Evolutionary conservation across 2,888 invertebrate genomes (phyloP).

Genomic region (Heliconius aoede): DNA sequence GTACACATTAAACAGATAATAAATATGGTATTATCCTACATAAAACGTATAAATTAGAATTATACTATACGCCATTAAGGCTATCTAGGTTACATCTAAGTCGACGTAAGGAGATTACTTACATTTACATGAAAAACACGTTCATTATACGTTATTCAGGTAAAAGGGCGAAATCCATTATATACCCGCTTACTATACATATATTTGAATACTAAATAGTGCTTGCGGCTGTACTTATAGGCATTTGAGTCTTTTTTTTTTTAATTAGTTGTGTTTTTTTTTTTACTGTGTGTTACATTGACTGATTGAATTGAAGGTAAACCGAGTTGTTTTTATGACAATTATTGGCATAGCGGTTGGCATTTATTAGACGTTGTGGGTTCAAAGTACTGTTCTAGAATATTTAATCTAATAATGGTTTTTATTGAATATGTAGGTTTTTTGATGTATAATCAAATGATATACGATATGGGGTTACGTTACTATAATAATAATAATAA

Average conservation of each 20-base stretch:
- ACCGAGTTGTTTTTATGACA: neutral
- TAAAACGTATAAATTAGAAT: conserved; percentile 36
- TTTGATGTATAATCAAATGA: no score
- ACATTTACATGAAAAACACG: conserved; percentile 42
- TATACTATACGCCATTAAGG: conserved; percentile 41
- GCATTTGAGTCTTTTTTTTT: neutral
- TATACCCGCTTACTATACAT: conserved; percentile 13
- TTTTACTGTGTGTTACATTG: conserved; percentile 6
- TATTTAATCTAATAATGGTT: no score
- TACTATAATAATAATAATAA: no score
- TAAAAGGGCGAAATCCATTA: conserved; percentile 31
- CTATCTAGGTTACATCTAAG: conserved; percentile 46
- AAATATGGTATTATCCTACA: conserved; percentile 35
- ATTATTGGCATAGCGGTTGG: neutral
- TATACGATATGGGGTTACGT: no score
- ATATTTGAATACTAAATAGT: conserved; percentile 6
- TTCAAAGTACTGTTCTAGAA: neutral
- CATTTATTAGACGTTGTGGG: neutral
- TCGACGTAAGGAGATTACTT: conserved; percentile 46
- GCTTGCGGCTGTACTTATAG: neutral
- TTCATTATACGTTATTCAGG: conserved; percentile 35
- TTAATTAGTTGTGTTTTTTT: no score
- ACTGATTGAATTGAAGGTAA: conserved; percentile 9
- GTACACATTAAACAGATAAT: conserved; percentile 40
- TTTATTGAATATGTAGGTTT: no score